A percentile compares a stretch with the other conserved stretches of the same genome.
Conservation (phyloP, 2,113 vertebrate genomes). For the Oncorhynchus nerka region DNA sequence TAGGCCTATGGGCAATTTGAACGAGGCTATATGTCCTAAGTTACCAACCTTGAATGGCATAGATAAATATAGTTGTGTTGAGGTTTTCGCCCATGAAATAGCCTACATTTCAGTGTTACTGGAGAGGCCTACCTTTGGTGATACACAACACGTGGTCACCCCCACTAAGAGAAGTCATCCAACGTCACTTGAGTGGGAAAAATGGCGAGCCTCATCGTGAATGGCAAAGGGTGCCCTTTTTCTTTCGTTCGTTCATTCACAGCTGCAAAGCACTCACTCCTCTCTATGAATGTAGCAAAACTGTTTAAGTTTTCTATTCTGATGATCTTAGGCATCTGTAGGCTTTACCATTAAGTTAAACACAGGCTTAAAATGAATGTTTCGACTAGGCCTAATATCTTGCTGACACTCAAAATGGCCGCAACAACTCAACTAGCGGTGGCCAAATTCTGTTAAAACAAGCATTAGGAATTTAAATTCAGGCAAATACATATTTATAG, state of each 20-base stretch:
- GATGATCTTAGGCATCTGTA: no score
- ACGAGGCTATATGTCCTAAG: no score
- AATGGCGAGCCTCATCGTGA: conserved; percentile 64
- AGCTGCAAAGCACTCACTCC: background rate
- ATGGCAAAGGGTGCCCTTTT: background rate
- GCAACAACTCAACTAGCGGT: background rate
- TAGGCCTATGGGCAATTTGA: no score
- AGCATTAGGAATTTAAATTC: background rate
- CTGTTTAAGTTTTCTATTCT: background rate
- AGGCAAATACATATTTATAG: background rate
- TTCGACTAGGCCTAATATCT: no score
- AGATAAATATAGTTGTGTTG: no score
- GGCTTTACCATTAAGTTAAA: no score
- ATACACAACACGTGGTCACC: conserved; percentile 61
- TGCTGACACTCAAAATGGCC: background rate
- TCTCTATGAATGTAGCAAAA: background rate
- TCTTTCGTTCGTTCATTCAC: background rate
- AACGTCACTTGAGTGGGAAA: conserved; percentile 64
- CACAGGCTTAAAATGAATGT: background rate
- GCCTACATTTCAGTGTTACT: background rate
- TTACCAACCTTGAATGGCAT: no score
- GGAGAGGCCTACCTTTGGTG: conserved; percentile 27
- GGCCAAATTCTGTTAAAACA: background rate
- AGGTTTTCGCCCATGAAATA: background rate
- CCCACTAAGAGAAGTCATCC: conserved; percentile 46